A percentile compares a stretch with the other conserved stretches of the same genome.
Evolutionary conservation across 2,113 vertebrate species (phyloP).

Genomic region (Ammodytes dubius): DNA sequence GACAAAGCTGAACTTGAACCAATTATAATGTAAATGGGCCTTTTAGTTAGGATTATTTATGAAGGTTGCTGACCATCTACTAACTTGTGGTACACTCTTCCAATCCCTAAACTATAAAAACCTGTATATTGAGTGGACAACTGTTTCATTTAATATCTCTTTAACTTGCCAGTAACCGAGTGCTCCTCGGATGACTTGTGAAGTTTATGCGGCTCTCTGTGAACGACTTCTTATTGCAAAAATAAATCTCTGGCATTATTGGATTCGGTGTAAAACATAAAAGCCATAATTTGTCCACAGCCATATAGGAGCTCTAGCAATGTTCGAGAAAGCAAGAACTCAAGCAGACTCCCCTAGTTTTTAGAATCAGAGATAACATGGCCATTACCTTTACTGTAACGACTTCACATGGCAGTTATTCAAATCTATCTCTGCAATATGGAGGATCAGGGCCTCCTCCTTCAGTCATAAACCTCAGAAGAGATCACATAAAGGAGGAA

Average conservation of each 20-base stretch:
- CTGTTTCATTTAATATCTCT: slow-evolving; percentile 6
- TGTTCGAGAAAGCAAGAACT: slow-evolving; percentile 7
- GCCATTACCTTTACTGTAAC: slow-evolving; percentile 48
- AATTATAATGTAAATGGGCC: background rate
- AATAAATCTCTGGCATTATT: slow-evolving; percentile 50
- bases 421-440: slow-evolving; percentile 59
- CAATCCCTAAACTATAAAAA: background rate
- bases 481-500: slow-evolving; percentile 53
- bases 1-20: background rate
- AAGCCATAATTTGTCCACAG: slow-evolving; percentile 24
- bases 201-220: background rate
- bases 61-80: background rate
- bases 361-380: slow-evolving; percentile 36
- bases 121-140: slow-evolving; percentile 2
- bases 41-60: background rate
- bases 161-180: slow-evolving; percentile 25
- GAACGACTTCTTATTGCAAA: slow-evolving; percentile 43
- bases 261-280: slow-evolving; percentile 36
- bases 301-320: slow-evolving; percentile 6
- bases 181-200: slow-evolving; percentile 15
- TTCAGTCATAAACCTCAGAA: slow-evolving; percentile 29
- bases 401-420: slow-evolving; percentile 54
- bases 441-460: slow-evolving; percentile 31
- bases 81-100: background rate
- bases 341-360: slow-evolving; percentile 13